Evolutionary conservation across 2,113 vertebrate genomes (phyloP), one percentile per base, ranked within the genome.

Genomic region (Esox niger): DNA sequence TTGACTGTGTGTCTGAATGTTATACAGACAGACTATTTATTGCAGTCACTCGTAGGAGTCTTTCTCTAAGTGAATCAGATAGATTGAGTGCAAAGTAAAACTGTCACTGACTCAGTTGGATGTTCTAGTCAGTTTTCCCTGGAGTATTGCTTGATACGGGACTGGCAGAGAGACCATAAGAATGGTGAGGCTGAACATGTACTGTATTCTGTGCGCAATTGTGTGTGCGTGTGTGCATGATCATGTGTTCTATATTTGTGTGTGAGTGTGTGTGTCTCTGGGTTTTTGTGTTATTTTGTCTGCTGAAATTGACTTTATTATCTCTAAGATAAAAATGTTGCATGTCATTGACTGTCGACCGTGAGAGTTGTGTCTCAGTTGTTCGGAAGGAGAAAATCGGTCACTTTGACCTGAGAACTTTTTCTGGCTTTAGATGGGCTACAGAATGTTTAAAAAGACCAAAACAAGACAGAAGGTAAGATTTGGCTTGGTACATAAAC

Each of bases 141-240:
- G 10, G 76, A 60, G 65, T 52, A 67, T 27, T 58, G 15, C 60
- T 64, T 33, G 46, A 61, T 47, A 6, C 57, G 75, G 58, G 62
- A 57, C 63, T 69, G 13, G 1, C 68, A 65, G 68, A 82, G 69
- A 76, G 79, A 75, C 29, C 76, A 76, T 79, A 84, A 84, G 79
- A 81, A 38, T 64, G n/a, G 38, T 43, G 38, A 43, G 38, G 11
- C 3, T 43, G 38, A 15, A 15, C 17, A 15, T 17, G 35, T 38
- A 13, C 7, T n/a, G n/a, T n/a, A n/a, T n/a, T n/a, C n/a, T 8
- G 10, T 11, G 35, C 13, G 10, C 13, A 11, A n/a, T n/a, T 13
- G 35, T 38, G 35, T 38, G 33, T 35, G 33, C 3, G 26, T 30
- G 26, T 13, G 13, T 58, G 23, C 56, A 27, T n/a, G n/a, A n/a